phyloP scores from a whole-genome alignment of 1,140 invertebrate species.

The Pemphigus obesinymphae region DNA sequence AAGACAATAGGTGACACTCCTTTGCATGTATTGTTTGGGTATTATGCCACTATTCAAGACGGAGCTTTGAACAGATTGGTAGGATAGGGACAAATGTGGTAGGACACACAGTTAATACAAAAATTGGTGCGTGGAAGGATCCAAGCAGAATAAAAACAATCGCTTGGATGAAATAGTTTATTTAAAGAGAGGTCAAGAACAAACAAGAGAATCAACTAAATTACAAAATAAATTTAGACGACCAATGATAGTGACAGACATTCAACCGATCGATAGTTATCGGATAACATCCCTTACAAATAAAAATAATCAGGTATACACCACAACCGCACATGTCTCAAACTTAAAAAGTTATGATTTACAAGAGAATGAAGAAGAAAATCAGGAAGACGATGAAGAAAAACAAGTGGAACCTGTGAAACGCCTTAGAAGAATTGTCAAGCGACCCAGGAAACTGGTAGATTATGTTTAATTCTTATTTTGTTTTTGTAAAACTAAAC shows the following conservation, averaged over 20 bases:
- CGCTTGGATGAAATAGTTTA: background rate
- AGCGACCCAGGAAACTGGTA: too few relatives aligned
- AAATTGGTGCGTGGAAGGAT: too few relatives aligned
- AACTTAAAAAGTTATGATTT: background rate
- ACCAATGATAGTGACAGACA: background rate
- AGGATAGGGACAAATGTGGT: too few relatives aligned
- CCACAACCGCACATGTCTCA: background rate
- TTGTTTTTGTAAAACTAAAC: too few relatives aligned
- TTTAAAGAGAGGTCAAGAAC: background rate
- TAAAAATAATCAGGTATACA: background rate
- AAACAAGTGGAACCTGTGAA: too few relatives aligned
- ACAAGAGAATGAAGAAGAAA: background rate
- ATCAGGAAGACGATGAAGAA: background rate
- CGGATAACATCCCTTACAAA: background rate
- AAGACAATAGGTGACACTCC: conserved; percentile 11
- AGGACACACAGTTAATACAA: too few relatives aligned
- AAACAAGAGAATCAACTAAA: background rate
- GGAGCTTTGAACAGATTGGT: too few relatives aligned
- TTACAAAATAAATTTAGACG: background rate
- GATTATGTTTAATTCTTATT: too few relatives aligned
- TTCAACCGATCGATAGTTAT: background rate
- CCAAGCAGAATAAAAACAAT: too few relatives aligned
- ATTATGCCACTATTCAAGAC: background rate
- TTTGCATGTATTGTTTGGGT: conserved; percentile 14
- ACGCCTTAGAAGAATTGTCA: too few relatives aligned